Evolutionary conservation across 2,888 invertebrate species (phyloP), one percentile per base, ranked within the genome.

Genomic region (Hydrotaea cyrtoneurina): DNA sequence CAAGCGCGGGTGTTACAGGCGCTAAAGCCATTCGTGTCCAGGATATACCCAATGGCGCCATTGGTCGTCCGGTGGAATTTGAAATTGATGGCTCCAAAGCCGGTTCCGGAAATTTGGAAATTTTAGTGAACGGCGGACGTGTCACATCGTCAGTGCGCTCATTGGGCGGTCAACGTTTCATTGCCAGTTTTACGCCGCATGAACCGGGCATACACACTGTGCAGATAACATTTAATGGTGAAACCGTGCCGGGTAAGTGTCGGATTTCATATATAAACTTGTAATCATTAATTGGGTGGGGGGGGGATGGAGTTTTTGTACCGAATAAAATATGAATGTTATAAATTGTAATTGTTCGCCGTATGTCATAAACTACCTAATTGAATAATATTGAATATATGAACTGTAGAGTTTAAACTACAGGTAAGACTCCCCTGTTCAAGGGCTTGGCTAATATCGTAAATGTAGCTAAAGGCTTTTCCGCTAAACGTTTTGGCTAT

Each of bases 101-200:
- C n/a, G 99, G 99, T 50, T 97, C 98, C 2, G 99, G 99, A 17
- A 98, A 98, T 93, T 93, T 99, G 87, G 99, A 99, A 93, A 96
- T 99, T 87, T 94, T 98, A 86, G 98, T 98, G 10, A 98, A 98
- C 90, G 98, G 98, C 53, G 97, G 98, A 4, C 95, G 98, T 86
- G 98, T 99, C 31, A 97, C 98, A 10, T 98, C 98, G 88, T 97
- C 97, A 77, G 98, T 99, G 15, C 94, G 96, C 86, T 96, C 97
- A 80, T 94, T 98, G 71, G 98, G 98, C 62, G 96, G 96, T 55
- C 97, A 98, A 91, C 94, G 96, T 86, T 97, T 97, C 92, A 94
- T 97, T 81, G 99, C 99, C 46, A 96, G 98, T 15, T 99, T 99
- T 92, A 97, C 97, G 23, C 98, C 99, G 0, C 96, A 97, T 88